Base-by-base conservation (phyloP, 2,888 invertebrate genomes). In the Tetheella fluctuosa region DNA sequence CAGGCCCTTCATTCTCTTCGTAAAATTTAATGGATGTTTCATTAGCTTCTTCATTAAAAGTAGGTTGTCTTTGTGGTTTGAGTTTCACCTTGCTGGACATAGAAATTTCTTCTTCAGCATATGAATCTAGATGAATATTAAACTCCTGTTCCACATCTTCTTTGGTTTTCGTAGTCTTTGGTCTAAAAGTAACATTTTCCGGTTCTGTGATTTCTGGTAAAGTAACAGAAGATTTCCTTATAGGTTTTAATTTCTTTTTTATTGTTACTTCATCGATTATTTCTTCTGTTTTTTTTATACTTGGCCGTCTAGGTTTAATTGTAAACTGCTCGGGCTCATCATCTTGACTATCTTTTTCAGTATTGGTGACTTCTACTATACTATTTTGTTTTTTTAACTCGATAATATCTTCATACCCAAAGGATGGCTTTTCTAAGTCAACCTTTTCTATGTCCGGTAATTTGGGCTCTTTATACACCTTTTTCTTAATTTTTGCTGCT, bases 111-210 rank as follows among this genome's bases (percentile, higher is more conserved):
- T 97, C 97, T 89, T 97, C 97, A 48, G 97, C 97, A 81, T 97
- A 97, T 0, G 96, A 96, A 86, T 97, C 96, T 64, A 97, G 88
- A 13, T 96, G 96, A 69, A 97, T 97, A 85, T 96, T 97, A 82
- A 97, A 97, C 88, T 97, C 97, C 90, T 97, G 97, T 80, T 97
- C 97, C 15, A 97, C 96, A 75, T 97, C 96, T 92, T 97, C 97
- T 85, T 96, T 96, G 0, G 96, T 96, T 90, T 96, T 97, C 0
- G 95, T 96, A 6, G 93, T 87, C 85, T 95, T 95, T 13, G 97
- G 96, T 73, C 96, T 95, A 86, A 97, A 97, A 48, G 96, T 97
- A 0, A 97, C 97, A 72, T 95, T 96, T 91, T 97, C 96, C 12
- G 95, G 95, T 77, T 96, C 96, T 0, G 95, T 95, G 56, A 95